Base-by-base conservation (phyloP, 30 jellyfish, hydroid and myxozoan species). In the Phacellophora camtschatica region DNA sequence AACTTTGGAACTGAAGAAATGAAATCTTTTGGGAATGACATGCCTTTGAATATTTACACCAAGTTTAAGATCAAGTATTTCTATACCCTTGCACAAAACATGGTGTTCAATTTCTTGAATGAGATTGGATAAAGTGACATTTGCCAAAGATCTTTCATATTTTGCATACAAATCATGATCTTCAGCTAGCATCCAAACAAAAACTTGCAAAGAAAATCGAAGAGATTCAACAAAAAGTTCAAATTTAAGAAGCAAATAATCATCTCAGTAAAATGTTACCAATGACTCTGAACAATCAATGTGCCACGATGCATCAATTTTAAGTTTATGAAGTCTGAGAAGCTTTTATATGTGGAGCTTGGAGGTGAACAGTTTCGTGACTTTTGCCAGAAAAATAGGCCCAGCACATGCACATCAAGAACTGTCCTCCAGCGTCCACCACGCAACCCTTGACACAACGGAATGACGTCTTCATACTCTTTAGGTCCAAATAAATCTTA, bases 101-200 rank as follows among this genome's bases (percentile, higher is more conserved):
- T 23, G 48, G 20, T 66, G 81, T 36, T 66, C 81, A 35, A 66
- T 66, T 66, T 66, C 81, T 66, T 66, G 81, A 66, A 35, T 66
- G 36, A 70, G 50, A 70, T 23, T 70, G 23, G 84, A 70, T 49
- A 70, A 27, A 42, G 84, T 70, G 48, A 43, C 75, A 70, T 70
- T 70, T 11, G 43, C 76, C 22, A 70, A 43, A 70, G 45, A 39
- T 32, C 87, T 50, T 56, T 42, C 87, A 50, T 24, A 54, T 20
- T 36, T 51, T 33, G 64, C 50, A 33, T 50, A 30, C 62, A 74
- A 74, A 74, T 55, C 45, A 32, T 55, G 66, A 41, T 55, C 77
- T 51, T 51, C 64, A 35, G 76, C 54, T 50, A 74, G 77, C 87
- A 74, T 29, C 87, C 87, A 74, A 35, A 77, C 77, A 55, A 74